Base-by-base conservation (phyloP, 2,888 invertebrate species). In the Drosophila mayaguana region DNA sequence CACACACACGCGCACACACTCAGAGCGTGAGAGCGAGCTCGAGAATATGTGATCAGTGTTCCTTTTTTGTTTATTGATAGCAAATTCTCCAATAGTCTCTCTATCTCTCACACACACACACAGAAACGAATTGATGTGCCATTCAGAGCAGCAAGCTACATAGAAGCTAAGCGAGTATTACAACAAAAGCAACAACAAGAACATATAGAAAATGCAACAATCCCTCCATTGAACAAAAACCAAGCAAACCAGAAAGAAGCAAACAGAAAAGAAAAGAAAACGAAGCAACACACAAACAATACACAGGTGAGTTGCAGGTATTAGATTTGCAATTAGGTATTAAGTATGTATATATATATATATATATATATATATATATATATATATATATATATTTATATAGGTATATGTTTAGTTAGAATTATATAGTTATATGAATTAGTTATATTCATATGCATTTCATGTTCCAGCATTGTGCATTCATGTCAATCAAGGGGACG, bases 151-250 rank as follows among this genome's bases (percentile, higher is more conserved):
- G 56, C 62, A 67, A 70, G 68, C 61, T 80, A 78, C 83, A 56
- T 89, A 90, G 88, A 90, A 83, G 88, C 90, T 90, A 89, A 83
- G 86, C 79, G 83, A 91, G 89, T 90, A 90, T 91, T 91, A 87
- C 60, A 68, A 68, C 54, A 73, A 63, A 32, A 61, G 48, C 65
- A 72, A 74, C 61, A 72, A 57, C 40, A 60, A 8, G n/a, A 46
- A 11, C 83, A 74, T 81, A 50, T 20, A 67, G 60, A 59, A 73
- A 78, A 65, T 78, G 72, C 87, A 86, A 78, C 83, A 90, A 89
- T 90, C 90, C 90, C 91, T 90, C 90, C 90, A 91, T 85, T 81
- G 80, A 90, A 80, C 81, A 75, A 53, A 76, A 32, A 32, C 11
- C 11, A 32, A 32, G 11, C 32, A 32, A 32, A 32, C 2, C 32